Base-by-base conservation (phyloP, 2,888 invertebrate genomes). In the Dioctria linearis region DNA sequence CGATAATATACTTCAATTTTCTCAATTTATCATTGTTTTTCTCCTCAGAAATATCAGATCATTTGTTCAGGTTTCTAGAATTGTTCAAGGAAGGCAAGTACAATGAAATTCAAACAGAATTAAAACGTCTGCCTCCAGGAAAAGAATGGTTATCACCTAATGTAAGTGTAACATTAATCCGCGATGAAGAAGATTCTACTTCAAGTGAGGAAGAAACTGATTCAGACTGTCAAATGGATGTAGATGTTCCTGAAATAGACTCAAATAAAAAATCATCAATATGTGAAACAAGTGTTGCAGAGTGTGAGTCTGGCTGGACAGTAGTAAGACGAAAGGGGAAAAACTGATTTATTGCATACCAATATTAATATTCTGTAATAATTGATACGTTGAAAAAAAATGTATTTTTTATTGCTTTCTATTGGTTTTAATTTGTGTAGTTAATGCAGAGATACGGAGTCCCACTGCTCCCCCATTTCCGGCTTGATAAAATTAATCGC, bases 231-330 rank as follows among this genome's bases (percentile, higher is more conserved):
- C 86, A 85, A 8, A 86, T 86, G 85, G 87, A 87, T 4, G 83
- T 86, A 13, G 86, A 86, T 5, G 80, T 82, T 1, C 82, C 80
- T 1, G 80, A 59, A 39, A 78, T 4, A 3, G 8, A 5, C 8
- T 5, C 9, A 6, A 49, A 46, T 46, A 11, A 25, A 25, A 25
- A 25, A 25, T 25, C 25, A 25, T 25, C 25, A 2, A 25, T 25
- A 25, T 25, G 11, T 57, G 49, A 76, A 37, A 39, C 49, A 11
- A 63, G 9, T 40, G 46, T 66, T 39, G 85, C 84, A 8, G 85
- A 85, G 88, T 90, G 90, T 0, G 93, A 93, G 84, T 91, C 92
- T 0, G 93, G 92, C n/a, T 94, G 94, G 94, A 93, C 92, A 11
- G 90, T 92, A 76, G 93, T 93, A 0, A 89, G 90, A 91, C 89